These are phyloP conservation scores for Rhopalosiphum padi DNA, from an alignment of 1,140 invertebrate genomes.

Conservation along the genomic window DNA sequence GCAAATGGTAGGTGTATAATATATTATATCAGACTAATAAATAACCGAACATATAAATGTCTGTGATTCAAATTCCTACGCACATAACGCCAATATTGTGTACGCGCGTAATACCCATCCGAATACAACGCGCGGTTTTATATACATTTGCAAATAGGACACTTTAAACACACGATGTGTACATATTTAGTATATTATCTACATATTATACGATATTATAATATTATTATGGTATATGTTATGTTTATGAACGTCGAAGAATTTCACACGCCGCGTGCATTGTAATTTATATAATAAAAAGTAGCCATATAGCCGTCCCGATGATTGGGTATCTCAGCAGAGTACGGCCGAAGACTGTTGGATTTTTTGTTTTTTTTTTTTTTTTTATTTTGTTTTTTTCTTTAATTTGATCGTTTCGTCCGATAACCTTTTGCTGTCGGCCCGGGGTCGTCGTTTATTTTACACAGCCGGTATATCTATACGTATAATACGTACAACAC, in stretches of 20 bases:
- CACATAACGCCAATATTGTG: not conserved
- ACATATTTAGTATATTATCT: not conserved
- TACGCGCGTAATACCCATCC: not conserved
- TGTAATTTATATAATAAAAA: slow-evolving; percentile 31
- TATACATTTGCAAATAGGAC: not conserved
- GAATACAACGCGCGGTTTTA: not conserved
- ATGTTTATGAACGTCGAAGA: not conserved
- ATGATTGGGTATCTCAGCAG: slow-evolving; percentile 5
- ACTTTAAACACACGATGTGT: not conserved
- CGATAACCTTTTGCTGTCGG: slow-evolving; percentile 21
- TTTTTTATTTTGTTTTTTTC: not conserved
- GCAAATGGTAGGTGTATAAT: not conserved
- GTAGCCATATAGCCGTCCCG: not conserved
- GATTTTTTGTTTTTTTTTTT: not conserved
- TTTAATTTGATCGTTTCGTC: not conserved
- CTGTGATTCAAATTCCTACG: not conserved
- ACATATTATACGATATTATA: not conserved
- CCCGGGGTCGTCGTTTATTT: not conserved
- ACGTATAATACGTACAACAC: not conserved
- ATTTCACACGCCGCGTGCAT: not conserved
- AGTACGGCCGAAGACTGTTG: not conserved
- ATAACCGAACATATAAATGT: not conserved
- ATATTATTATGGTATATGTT: not conserved
- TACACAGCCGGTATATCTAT: not conserved
- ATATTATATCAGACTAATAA: slow-evolving; percentile 38